These are phyloP conservation scores for Cheilosia pagana DNA, from an alignment of 2,888 invertebrate genomes.

Conservation along the genomic window DNA sequence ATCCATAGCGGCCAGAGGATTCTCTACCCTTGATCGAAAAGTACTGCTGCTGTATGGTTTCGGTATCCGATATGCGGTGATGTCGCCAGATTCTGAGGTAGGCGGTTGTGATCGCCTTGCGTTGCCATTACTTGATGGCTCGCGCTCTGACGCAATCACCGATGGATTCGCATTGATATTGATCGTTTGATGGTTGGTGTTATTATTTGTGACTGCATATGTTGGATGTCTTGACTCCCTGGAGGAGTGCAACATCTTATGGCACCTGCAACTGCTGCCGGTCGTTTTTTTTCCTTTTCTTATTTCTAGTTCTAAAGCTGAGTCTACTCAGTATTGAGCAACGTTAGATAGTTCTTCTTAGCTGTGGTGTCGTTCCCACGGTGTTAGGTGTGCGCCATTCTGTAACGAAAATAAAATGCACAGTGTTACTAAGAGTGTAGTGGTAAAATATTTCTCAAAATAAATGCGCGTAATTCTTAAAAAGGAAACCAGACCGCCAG, in stretches of 20 bases:
- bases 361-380: neutral
- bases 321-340: conserved; percentile 4
- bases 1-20: conserved; percentile 41
- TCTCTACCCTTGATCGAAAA: conserved; percentile 65
- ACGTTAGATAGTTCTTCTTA: conserved; percentile 7
- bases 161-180: conserved; percentile 57
- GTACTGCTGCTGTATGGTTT: conserved; percentile 55
- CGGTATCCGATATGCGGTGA: conserved; percentile 59
- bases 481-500: no score
- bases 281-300: neutral
- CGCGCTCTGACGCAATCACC: conserved; percentile 47
- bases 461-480: no score
- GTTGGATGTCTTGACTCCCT: conserved; percentile 64
- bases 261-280: neutral
- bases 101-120: conserved; percentile 52
- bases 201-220: conserved; percentile 43
- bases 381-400: conserved; percentile 1
- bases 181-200: conserved; percentile 41
- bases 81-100: conserved; percentile 54
- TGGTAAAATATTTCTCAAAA: no score
- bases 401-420: conserved; percentile 15
- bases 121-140: conserved; percentile 68
- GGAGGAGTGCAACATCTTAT: conserved; percentile 73
- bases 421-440: no score
- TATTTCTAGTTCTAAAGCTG: neutral